phyloP scores from a whole-genome alignment of 2,888 invertebrate genomes.

The Chrysolina haemoptera region DNA sequence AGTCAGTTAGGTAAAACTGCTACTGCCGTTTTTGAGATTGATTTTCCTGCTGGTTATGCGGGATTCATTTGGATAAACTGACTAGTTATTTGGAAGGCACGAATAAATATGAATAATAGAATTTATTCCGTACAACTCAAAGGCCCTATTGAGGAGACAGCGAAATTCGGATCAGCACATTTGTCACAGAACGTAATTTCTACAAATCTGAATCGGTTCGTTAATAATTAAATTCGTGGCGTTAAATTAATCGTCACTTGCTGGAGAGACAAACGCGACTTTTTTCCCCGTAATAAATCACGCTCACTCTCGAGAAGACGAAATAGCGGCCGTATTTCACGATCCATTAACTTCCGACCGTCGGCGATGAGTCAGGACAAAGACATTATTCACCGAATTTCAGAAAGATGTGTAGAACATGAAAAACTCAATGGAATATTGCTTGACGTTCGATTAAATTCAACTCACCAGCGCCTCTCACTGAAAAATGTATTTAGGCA shows the following conservation, averaged over 20 bases:
- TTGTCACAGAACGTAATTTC: neutral
- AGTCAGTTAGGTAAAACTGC: no score
- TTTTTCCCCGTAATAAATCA: neutral
- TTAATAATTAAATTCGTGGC: slow-evolving; percentile 28
- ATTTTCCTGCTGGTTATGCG: no score
- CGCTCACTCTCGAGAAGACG: neutral
- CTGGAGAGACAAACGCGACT: slow-evolving; percentile 33
- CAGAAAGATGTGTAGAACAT: neutral
- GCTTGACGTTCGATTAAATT: neutral
- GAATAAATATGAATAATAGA: no score
- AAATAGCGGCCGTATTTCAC: slow-evolving; percentile 15
- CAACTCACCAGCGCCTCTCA: neutral
- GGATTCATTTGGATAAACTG: no score
- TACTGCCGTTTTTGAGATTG: no score
- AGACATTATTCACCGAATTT: slow-evolving; percentile 10
- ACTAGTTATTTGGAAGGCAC: no score
- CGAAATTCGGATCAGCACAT: neutral
- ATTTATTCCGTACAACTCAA: no score
- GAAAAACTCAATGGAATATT: neutral
- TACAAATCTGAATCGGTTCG: slow-evolving; percentile 19
- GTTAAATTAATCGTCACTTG: slow-evolving; percentile 38
- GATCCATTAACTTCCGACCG: slow-evolving; percentile 8
- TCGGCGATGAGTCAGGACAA: slow-evolving; percentile 1
- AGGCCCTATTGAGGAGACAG: no score
- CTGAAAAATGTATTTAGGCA: no score